phyloP scores from a whole-genome alignment of 2,797 vertebrate genomes.

The Corythornis leucogaster region DNA sequence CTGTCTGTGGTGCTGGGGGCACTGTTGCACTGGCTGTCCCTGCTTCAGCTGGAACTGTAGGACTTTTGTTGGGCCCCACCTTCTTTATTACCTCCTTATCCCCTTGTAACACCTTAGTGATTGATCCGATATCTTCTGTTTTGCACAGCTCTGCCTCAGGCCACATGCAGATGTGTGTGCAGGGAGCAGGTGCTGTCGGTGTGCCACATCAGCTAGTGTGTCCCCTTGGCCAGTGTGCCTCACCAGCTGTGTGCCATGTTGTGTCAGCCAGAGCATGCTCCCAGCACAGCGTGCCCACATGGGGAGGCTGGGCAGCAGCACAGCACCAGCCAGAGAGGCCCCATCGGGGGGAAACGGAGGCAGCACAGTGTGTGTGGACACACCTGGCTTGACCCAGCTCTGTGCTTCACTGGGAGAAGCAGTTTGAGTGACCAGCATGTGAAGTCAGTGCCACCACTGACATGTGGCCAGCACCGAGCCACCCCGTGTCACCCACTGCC shows the following conservation, averaged over 20 bases:
- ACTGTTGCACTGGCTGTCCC: neutral
- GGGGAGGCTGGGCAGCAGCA: fast-evolving
- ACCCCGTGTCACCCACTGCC: no score
- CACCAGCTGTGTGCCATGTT: no score
- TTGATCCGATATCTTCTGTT: neutral
- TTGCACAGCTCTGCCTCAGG: neutral
- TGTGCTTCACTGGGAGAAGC: neutral
- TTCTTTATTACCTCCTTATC: neutral
- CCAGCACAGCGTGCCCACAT: neutral
- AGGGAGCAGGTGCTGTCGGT: neutral
- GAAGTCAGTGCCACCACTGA: neutral
- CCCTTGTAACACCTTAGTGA: neutral
- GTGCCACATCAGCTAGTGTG: no score
- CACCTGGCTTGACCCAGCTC: neutral
- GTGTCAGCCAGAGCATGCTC: fast-evolving
- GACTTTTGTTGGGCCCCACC: neutral
- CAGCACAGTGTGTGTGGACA: neutral
- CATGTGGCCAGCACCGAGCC: neutral
- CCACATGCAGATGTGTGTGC: neutral
- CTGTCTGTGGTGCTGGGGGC: neutral
- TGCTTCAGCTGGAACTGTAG: neutral
- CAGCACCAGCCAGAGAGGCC: neutral
- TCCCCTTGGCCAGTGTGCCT: no score
- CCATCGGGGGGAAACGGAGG: neutral
- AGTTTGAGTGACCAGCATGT: no score